phyloP scores from a whole-genome alignment of 1,140 invertebrate species.

The Liolophura sinensis region DNA sequence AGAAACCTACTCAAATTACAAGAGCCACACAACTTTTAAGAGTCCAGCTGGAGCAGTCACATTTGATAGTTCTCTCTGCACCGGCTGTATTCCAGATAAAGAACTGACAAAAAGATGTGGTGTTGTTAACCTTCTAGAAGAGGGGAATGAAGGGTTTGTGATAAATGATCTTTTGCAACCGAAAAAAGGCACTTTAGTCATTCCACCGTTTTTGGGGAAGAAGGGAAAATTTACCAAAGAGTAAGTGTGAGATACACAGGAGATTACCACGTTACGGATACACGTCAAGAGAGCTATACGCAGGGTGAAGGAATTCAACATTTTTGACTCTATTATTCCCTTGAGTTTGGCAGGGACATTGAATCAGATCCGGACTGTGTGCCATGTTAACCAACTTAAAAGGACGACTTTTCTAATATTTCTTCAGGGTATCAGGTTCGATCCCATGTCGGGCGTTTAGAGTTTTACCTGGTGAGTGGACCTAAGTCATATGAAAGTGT shows the following conservation, averaged over 20 bases:
- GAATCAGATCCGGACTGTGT: slow-evolving; percentile 24
- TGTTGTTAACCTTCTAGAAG: slow-evolving; percentile 26
- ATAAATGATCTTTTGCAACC: slow-evolving; percentile 17
- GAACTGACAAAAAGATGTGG: slow-evolving; percentile 17
- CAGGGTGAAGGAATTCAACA: slow-evolving; percentile 23
- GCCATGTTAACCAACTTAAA: no score
- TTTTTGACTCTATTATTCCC: slow-evolving; percentile 24
- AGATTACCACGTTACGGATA: slow-evolving; percentile 21
- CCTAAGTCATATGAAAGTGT: no score
- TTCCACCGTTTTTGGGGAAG: slow-evolving; percentile 24
- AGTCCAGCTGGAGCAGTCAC: slow-evolving; percentile 21
- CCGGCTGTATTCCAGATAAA: slow-evolving; percentile 26
- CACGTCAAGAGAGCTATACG: slow-evolving; percentile 29
- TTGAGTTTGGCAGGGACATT: slow-evolving; percentile 14
- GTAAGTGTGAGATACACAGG: slow-evolving; percentile 11
- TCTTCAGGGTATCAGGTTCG: no score
- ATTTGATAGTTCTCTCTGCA: slow-evolving; percentile 17
- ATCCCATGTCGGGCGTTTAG: no score
- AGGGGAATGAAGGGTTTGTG: slow-evolving; percentile 25
- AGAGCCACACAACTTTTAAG: slow-evolving; percentile 26
- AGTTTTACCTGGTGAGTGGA: no score
- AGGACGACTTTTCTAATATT: no score
- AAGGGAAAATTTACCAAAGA: slow-evolving; percentile 6
- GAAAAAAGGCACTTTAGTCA: slow-evolving; percentile 15
- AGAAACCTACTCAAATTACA: slow-evolving; percentile 27